Evolutionary conservation across 2,888 invertebrate species (phyloP), one percentile per base, ranked within the genome.

Genomic region (Pherbina coryleti): DNA sequence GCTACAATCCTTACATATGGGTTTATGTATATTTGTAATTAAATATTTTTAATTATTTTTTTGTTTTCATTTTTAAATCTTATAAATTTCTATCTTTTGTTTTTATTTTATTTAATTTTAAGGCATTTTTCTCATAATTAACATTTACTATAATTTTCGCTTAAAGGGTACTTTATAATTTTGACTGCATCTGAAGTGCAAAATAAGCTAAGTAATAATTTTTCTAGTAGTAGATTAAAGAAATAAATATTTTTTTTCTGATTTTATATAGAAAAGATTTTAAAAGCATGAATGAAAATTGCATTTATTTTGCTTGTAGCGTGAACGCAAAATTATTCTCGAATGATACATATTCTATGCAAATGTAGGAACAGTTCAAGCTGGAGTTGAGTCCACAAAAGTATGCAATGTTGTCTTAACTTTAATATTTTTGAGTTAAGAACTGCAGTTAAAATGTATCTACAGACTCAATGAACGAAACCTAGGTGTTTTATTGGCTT

Each of bases 81-180:
- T 44, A 60, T 76, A 55, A 55, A 55, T 57, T 64, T 34, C 72
- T 57, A 25, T 51, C 49, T 74, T 53, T 55, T 62, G 8, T 72
- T n/a, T n/a, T n/a, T n/a, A n/a, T n/a, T n/a, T n/a, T n/a, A n/a
- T n/a, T 55, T 77, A 62, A 64, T 77, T 76, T 72, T 72, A 71
- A 72, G 72, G 71, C 71, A 77, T 77, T 71, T 66, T 69, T 72
- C 64, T 77, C 71, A 76, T 76, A 71, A 64, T 64, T 76, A 64
- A 71, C 60, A 69, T 72, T 70, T 51, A 37, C 70, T 71, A 34
- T 76, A 71, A 62, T 62, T 17, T 14, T 28, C 57, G 14, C 57
- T 60, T 60, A 60, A 60, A 60, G 57, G n/a, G 17, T 55, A 53
- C 17, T 31, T 17, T 53, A 44, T 19, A 3, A 25, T 9, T 69